Conservation (phyloP, 1,140 invertebrate species). For the Dinoponera quadriceps region DNA sequence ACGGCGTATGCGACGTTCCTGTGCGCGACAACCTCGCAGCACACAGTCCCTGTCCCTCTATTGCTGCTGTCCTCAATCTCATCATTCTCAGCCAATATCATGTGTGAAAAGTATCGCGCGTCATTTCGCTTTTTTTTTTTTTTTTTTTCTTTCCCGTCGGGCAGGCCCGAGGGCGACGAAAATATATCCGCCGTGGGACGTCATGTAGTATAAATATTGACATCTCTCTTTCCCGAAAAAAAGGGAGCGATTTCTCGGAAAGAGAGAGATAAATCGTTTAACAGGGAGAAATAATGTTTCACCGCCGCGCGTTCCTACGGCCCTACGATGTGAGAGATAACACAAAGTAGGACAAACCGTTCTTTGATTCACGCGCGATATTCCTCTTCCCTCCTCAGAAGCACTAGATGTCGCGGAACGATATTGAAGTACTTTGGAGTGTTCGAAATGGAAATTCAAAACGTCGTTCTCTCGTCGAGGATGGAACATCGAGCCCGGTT, state of each 20-base stretch:
- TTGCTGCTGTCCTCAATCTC: slow-evolving; percentile 25
- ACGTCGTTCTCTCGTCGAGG: no score
- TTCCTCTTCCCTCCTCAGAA: not conserved
- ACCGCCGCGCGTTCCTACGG: not conserved
- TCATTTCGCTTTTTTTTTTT: slow-evolving; percentile 33
- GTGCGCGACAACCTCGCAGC: not conserved
- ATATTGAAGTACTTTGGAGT: not conserved
- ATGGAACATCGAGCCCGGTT: no score
- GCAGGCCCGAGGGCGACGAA: not conserved
- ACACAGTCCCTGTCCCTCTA: slow-evolving; percentile 3
- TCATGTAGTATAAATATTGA: slow-evolving; percentile 48
- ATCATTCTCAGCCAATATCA: not conserved
- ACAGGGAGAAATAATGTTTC: not conserved
- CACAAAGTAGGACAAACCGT: slow-evolving; percentile 14
- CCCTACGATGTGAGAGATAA: not conserved
- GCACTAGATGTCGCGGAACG: not conserved
- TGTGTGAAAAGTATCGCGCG: slow-evolving; percentile 19
- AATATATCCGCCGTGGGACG: slow-evolving; percentile 25
- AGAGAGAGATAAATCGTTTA: slow-evolving; percentile 11
- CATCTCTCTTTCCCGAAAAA: not conserved
- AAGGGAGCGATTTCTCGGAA: not conserved
- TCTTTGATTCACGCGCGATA: not conserved
- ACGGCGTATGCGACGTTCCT: not conserved
- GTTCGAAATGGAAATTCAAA: not conserved
- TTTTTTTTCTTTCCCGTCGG: not conserved